phyloP scores from a whole-genome alignment of 2,113 vertebrate species.

The Actenoides hombroni region DNA sequence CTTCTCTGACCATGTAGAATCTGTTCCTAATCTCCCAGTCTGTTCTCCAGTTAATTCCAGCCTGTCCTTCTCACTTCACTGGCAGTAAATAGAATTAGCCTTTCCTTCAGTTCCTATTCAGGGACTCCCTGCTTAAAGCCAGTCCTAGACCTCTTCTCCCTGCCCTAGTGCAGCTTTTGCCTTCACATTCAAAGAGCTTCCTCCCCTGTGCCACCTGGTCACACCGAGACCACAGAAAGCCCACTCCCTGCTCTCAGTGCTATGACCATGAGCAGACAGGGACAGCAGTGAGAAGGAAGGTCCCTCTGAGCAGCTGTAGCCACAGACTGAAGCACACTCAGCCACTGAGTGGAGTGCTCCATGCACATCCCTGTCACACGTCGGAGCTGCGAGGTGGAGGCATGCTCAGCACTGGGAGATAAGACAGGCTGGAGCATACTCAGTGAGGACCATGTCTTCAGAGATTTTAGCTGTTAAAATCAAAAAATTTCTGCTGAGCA shows the following conservation, averaged over 20 bases:
- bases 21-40: background rate
- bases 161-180: background rate
- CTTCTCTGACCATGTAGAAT: background rate
- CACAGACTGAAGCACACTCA: background rate
- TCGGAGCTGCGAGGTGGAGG: background rate
- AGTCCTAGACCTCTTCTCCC: background rate
- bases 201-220: background rate
- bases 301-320: background rate
- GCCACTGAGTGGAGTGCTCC: background rate
- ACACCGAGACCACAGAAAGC: background rate
- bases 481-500: background rate
- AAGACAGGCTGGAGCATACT: background rate
- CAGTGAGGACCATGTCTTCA: background rate
- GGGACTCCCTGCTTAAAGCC: background rate
- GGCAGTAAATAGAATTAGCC: background rate
- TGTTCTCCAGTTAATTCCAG: background rate
- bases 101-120: background rate
- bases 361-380: fast-evolving
- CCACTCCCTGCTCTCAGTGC: background rate
- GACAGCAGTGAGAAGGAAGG: background rate
- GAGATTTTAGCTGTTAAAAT: background rate
- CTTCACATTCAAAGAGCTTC: background rate
- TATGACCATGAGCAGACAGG: background rate
- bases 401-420: background rate
- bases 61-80: background rate